Base-by-base conservation (phyloP, 2,797 vertebrate species). In the Alfaro cultratus region DNA sequence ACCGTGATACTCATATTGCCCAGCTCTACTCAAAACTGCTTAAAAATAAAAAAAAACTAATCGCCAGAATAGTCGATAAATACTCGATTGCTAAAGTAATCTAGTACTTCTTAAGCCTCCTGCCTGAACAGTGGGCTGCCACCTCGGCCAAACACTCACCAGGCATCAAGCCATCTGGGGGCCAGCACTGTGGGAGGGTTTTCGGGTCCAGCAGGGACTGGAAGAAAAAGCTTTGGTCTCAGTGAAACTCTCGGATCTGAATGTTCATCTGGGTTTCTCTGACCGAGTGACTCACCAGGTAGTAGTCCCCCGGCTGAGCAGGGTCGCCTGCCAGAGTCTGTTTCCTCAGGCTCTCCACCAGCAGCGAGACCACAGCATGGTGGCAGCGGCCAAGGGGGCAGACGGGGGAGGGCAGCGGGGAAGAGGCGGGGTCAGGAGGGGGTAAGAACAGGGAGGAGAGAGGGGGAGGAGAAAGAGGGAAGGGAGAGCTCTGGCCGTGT, bases 91-190 rank as follows among this genome's bases (percentile, higher is more conserved):
- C 26, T 57, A 57, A 57, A 57, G 5, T 29, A 29, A 18, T 26
- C 23, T 53, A 53, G 51, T 53, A 4, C 9, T 53, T 26, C 23
- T 53, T 26, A 53, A 26, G 3, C 23, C 23, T 53, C 51, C 51
- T 53, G 51, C 23, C 51, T 53, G 51, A 51, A 51, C 49, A 51
- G 49, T 7, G 21, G 49, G 49, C 8, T 26, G 21, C 51, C 51
- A 53, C 70, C 2, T 51, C 39, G 34, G 36, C 5, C 11, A 78
- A 39, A 60, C 39, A 94, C 96, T 96, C 94, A 98, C 97, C 97
- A 96, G 97, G 96, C 95, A 97, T 96, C 95, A 97, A 97, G 94
- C 97, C 97, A 97, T 97, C 96, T 93, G 97, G 95, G 88, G 93
- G 92, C 95, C 96, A 95, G 96, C 95, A 96, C 92, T 93, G 94